phyloP scores from a whole-genome alignment of 2,888 invertebrate genomes.

The Drosophila pseudotakahashii region DNA sequence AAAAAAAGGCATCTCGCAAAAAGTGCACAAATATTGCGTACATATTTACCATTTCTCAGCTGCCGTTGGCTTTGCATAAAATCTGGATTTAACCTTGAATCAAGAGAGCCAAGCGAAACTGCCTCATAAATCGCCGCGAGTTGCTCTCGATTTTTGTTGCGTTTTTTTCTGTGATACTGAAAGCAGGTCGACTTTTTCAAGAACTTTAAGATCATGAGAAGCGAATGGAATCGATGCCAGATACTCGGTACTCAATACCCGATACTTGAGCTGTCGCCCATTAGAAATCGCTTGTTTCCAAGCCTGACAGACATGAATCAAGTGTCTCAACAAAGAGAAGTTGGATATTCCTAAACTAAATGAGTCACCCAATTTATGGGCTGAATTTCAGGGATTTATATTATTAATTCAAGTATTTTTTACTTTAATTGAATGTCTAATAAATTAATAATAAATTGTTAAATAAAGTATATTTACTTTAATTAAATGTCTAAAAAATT shows the following conservation, averaged over 20 bases:
- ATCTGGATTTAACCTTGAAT: constrained; percentile 46
- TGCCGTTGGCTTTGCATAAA: constrained; percentile 39
- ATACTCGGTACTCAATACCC: constrained; percentile 3
- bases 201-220: constrained; percentile 28
- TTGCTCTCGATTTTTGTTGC: constrained; percentile 10
- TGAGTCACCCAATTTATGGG: neutral
- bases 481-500: too few species aligned
- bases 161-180: neutral
- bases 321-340: constrained; percentile 11
- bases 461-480: too few species aligned
- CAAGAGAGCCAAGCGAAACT: neutral
- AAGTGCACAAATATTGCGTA: constrained; percentile 33
- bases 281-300: constrained; percentile 19
- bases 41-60: constrained; percentile 39
- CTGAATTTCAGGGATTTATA: neutral
- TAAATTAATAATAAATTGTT: too few species aligned
- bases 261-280: constrained; percentile 13
- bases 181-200: constrained; percentile 25
- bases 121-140: constrained; percentile 6
- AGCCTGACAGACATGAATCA: constrained; percentile 27
- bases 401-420: neutral
- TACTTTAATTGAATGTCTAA: too few species aligned
- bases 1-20: neutral
- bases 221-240: neutral
- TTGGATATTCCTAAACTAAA: neutral